Evolutionary conservation across 2,888 invertebrate species (phyloP).

Genomic region (Diabrotica balteata): DNA sequence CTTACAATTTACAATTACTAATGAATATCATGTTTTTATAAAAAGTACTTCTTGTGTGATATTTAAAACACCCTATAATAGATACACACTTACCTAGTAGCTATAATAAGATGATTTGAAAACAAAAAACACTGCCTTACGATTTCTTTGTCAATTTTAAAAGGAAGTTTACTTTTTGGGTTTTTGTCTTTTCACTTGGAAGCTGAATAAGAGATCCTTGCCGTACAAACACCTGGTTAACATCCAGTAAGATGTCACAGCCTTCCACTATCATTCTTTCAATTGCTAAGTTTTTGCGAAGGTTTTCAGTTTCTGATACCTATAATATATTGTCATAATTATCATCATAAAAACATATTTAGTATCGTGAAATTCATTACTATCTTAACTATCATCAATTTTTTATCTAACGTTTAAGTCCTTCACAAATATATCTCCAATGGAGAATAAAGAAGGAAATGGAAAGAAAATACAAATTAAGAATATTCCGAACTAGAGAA

Average conservation of each 20-base stretch:
- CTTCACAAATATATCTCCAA: no score
- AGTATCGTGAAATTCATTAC: no score
- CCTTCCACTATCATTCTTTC: slow-evolving; percentile 94
- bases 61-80: no score
- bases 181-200: slow-evolving; percentile 66
- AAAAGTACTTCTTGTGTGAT: no score
- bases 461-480: no score
- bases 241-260: slow-evolving; percentile 89
- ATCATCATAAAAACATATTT: no score
- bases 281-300: slow-evolving; percentile 88
- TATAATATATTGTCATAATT: slow-evolving; percentile 49
- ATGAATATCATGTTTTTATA: no score
- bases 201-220: slow-evolving; percentile 85
- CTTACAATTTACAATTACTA: no score
- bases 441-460: no score
- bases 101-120: slow-evolving; percentile 87
- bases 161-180: slow-evolving; percentile 68
- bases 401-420: no score
- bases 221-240: slow-evolving; percentile 91
- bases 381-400: no score
- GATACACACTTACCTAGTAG: slow-evolving; percentile 67
- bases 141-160: slow-evolving; percentile 73
- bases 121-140: slow-evolving; percentile 88
- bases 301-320: slow-evolving; percentile 91
- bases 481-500: no score